Evolutionary conservation across 2,797 vertebrate species (phyloP).

Genomic region (Aeoliscus strigatus): DNA sequence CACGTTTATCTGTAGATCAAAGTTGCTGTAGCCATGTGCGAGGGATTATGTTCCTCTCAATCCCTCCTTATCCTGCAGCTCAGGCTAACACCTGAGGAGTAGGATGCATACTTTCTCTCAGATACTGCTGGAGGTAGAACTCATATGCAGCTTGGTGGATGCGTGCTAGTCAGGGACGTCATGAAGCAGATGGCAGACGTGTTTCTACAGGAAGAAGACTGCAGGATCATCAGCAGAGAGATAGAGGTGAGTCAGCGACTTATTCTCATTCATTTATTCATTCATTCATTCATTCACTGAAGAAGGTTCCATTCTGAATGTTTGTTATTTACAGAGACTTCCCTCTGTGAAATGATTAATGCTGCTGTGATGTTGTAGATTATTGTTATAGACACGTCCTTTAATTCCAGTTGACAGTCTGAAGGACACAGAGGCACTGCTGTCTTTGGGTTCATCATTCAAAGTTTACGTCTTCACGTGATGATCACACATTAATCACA

Average conservation of each 20-base stretch:
- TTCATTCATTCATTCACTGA: too few species aligned
- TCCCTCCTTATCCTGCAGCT: conserved; percentile 62
- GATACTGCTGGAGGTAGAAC: not conserved
- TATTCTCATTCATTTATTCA: not conserved
- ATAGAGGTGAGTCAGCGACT: conserved; percentile 46
- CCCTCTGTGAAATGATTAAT: not conserved
- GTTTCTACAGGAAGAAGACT: conserved; percentile 4
- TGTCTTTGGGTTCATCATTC: conserved; percentile 1
- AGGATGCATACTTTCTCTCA: conserved; percentile 41
- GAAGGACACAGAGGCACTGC: conserved; percentile 27
- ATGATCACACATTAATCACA: not conserved
- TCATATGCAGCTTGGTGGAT: not conserved
- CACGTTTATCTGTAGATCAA: conserved; percentile 43
- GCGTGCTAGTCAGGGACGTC: conserved; percentile 4
- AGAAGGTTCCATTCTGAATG: not conserved
- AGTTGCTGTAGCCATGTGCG: conserved; percentile 42
- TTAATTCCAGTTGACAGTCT: conserved; percentile 1
- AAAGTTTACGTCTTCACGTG: conserved; percentile 18
- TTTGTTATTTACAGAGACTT: not conserved
- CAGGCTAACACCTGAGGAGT: conserved; percentile 38
- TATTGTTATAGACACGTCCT: conserved; percentile 4
- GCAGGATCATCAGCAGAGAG: not conserved
- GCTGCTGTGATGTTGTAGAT: not conserved
- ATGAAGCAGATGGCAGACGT: conserved; percentile 4
- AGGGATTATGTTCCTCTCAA: conserved; percentile 65